Conservation (phyloP, 2,797 vertebrate species). For the Ctenochaetus hawaiiensis region DNA sequence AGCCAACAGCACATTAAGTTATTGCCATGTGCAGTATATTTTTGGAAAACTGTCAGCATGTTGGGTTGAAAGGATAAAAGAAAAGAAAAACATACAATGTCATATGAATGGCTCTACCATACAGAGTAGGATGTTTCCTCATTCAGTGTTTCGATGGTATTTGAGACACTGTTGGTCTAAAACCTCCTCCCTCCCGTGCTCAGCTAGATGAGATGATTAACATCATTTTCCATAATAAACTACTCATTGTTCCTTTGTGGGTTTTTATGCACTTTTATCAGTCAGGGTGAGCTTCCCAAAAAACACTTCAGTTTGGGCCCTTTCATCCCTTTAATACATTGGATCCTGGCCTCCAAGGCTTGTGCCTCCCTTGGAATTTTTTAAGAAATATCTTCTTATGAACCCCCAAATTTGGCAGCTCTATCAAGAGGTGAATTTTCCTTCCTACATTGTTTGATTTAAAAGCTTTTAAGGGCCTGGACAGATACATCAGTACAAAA, state of each 20-base stretch:
- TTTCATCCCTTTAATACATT: neutral
- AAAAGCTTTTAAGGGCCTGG: no score
- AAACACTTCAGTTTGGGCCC: neutral
- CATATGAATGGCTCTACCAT: neutral
- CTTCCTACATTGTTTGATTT: neutral
- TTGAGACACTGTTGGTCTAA: neutral
- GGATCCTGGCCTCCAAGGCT: neutral
- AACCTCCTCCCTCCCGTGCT: neutral
- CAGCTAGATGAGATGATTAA: neutral
- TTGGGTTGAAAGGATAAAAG: neutral
- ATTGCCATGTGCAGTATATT: neutral
- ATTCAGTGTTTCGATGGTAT: no score
- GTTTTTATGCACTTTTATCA: no score
- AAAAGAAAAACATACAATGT: neutral
- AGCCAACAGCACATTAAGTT: constrained; percentile 21
- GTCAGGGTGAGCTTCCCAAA: neutral
- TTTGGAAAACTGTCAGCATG: neutral
- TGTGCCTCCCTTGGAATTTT: neutral
- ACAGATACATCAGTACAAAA: no score
- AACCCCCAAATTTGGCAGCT: neutral
- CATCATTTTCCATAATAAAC: neutral
- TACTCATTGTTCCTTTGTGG: neutral
- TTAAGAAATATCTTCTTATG: neutral
- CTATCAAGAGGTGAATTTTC: neutral
- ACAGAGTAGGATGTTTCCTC: neutral